Evolutionary conservation across 2,888 invertebrate species (phyloP).

Genomic region (Melanchra persicariae): DNA sequence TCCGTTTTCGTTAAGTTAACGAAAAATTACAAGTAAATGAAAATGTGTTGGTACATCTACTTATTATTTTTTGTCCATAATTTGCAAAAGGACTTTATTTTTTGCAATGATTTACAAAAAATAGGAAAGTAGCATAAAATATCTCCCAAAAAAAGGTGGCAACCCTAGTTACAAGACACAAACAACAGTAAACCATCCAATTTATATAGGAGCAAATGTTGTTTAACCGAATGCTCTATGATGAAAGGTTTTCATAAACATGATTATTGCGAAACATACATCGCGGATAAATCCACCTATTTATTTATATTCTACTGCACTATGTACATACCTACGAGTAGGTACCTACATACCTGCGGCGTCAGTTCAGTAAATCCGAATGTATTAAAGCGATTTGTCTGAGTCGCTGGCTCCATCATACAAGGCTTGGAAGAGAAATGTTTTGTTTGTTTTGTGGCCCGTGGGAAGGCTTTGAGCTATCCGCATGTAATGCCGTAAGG

Average conservation of each 20-base stretch:
- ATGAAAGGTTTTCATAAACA: constrained; percentile 38
- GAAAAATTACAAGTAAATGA: no score
- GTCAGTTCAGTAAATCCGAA: constrained; percentile 67
- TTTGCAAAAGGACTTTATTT: no score
- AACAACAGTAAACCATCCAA: constrained; percentile 6
- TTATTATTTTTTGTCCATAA: no score
- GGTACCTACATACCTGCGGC: constrained; percentile 68
- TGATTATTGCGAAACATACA: constrained; percentile 46
- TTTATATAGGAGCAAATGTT: constrained; percentile 30
- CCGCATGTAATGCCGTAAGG: constrained; percentile 52
- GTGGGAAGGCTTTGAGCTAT: constrained; percentile 63
- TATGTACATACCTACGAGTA: constrained; percentile 70
- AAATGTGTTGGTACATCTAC: no score
- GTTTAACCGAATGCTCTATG: constrained; percentile 8
- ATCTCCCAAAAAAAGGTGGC: no score
- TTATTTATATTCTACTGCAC: constrained; percentile 65
- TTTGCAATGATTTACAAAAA: no score
- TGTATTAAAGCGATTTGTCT: constrained; percentile 80
- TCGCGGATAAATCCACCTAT: constrained; percentile 54
- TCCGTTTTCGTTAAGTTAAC: no score
- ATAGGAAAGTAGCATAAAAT: no score
- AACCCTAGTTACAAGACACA: not conserved
- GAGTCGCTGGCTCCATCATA: constrained; percentile 75
- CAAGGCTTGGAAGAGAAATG: constrained; percentile 57
- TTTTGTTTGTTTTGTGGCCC: constrained; percentile 74